Base-by-base conservation (phyloP, 2,888 invertebrate genomes). In the Tineola bisselliella region DNA sequence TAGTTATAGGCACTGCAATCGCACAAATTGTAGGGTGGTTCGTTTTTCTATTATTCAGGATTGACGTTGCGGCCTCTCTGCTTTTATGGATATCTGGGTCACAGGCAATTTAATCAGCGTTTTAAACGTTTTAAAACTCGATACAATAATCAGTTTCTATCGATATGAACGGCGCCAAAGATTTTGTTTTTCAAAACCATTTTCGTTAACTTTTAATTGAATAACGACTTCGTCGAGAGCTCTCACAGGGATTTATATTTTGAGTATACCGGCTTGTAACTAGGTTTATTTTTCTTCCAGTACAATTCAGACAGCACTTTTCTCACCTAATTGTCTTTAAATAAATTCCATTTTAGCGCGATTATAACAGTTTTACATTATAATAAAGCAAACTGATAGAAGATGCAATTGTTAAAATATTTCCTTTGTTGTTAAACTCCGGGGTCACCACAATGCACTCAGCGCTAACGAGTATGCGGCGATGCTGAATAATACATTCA, bases 401-500 rank as follows among this genome's bases (percentile, higher is more conserved):
- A 38, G 38, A 38, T 10, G 38, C 38, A 38, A 38, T 38, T 38
- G 38, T 38, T 38, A 38, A 25, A 38, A 38, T 38, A 38, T 38
- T 38, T 38, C 38, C 38, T 38, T 38, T 38, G 15, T 56, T 56
- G 56, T 56, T 56, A 30, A 11, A 56, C 19, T 18, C 19, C 8
- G 25, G n/a, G 78, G 82, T 76, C 77, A 69, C 79, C 81, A 38
- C 83, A 84, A 82, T 83, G 77, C 80, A 69, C 74, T 72, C 59
- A n/a, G 73, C 76, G 71, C 81, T 86, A 83, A 86, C 84, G 86
- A 84, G 84, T 77, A 74, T 56, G 74, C 76, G 44, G 70, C 69
- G 76, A 30, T 56, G 69, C 81, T 86, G 84, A 84, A 86, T 86
- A 84, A 86, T 84, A 86, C 84, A 86, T 84, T 68, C 30, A 44